Conservation (phyloP, 2,113 vertebrate species). For the Hoplias malabaricus region DNA sequence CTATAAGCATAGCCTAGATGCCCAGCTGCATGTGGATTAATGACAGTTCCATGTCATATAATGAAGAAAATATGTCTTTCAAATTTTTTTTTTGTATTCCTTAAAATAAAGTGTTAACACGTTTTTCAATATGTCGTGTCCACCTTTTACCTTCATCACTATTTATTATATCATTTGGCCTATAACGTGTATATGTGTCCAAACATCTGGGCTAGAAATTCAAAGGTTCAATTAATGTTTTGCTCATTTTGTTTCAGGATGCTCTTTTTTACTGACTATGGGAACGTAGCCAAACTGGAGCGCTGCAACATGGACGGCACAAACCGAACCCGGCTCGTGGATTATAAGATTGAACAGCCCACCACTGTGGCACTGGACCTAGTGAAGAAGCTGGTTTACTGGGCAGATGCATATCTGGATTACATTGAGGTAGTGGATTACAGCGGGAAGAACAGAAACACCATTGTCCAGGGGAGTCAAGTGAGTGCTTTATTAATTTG, state of each 20-base stretch:
- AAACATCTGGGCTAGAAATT: background rate
- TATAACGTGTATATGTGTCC: too few relatives aligned
- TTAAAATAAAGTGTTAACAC: too few relatives aligned
- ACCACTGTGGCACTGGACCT: conserved; percentile 88
- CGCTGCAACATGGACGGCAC: conserved; percentile 96
- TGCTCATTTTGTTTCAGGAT: conserved; percentile 80
- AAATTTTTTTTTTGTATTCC: too few relatives aligned
- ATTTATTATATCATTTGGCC: too few relatives aligned
- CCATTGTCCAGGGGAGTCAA: conserved; percentile 83
- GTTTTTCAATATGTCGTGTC: too few relatives aligned
- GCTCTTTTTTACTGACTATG: conserved; percentile 97
- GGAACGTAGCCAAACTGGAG: conserved; percentile 89
- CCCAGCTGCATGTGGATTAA: too few relatives aligned
- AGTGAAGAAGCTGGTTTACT: conserved; percentile 93
- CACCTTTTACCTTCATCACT: too few relatives aligned
- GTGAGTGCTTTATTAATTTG: conserved; percentile 73
- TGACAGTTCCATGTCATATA: too few relatives aligned
- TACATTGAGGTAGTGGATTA: conserved; percentile 95
- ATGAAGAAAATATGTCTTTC: too few relatives aligned
- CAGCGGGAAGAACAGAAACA: conserved; percentile 85
- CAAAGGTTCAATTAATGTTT: conserved; percentile 47
- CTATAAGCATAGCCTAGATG: too few relatives aligned
- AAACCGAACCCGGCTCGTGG: conserved; percentile 87
- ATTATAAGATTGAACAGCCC: conserved; percentile 88
- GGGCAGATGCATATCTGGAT: conserved; percentile 94